phyloP scores from a whole-genome alignment of 2,888 invertebrate genomes.

The Apamea crenata region DNA sequence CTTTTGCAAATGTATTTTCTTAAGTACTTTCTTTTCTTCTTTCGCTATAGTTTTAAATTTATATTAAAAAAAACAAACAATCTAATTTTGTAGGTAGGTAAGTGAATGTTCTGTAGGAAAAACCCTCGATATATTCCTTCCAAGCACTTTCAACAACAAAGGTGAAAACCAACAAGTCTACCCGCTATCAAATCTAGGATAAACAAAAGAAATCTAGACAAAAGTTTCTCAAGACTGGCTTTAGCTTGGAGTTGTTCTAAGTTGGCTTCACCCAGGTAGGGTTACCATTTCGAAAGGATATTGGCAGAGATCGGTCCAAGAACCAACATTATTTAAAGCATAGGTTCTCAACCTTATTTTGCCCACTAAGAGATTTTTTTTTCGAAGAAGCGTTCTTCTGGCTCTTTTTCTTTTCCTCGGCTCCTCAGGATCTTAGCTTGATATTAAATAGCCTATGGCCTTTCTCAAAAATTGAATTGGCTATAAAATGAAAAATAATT shows the following conservation, averaged over 20 bases:
- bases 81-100: background rate
- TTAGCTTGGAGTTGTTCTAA: slow-evolving; percentile 43
- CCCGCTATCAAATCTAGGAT: slow-evolving; percentile 29
- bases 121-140: background rate
- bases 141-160: slow-evolving; percentile 15
- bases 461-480: too few species aligned
- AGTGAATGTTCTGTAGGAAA: background rate
- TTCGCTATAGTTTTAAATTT: background rate
- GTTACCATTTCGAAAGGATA: slow-evolving; percentile 22
- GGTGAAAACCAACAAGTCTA: slow-evolving; percentile 11
- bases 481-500: too few species aligned
- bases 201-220: slow-evolving; percentile 45
- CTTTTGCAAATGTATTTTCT: background rate
- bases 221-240: slow-evolving; percentile 28
- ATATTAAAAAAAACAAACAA: background rate
- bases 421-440: too few species aligned
- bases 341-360: too few species aligned
- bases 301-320: too few species aligned
- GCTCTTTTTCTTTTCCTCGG: too few species aligned
- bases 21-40: background rate
- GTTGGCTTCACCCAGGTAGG: slow-evolving; percentile 24
- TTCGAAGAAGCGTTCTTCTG: too few species aligned
- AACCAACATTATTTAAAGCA: background rate
- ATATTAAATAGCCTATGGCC: too few species aligned
- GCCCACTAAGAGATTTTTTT: too few species aligned